Evolutionary conservation across 92 coral and sea anemone species (phyloP).

Genomic region (Actinostola sp.): DNA sequence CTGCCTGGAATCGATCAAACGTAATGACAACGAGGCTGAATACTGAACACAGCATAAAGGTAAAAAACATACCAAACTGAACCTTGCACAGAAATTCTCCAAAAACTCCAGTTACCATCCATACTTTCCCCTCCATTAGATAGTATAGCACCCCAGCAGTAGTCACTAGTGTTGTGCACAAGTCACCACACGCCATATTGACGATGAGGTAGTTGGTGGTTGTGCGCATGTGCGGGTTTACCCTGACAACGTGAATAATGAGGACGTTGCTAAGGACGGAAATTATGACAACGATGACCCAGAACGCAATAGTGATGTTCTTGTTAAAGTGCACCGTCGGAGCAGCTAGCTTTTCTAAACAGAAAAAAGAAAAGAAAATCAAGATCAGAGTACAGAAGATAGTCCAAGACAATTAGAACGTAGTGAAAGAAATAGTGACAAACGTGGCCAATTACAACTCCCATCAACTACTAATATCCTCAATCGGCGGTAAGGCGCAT

Average conservation of each 20-base stretch:
- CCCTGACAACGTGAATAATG: slow-evolving; percentile 47
- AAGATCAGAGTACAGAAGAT: background rate
- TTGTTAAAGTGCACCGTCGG: background rate
- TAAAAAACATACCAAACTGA: background rate
- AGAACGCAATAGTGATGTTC: background rate
- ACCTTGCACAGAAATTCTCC: slow-evolving; percentile 2
- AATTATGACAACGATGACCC: background rate
- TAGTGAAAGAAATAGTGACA: too few relatives aligned
- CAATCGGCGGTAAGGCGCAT: too few relatives aligned
- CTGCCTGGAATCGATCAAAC: slow-evolving; percentile 49
- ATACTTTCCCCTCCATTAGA: background rate
- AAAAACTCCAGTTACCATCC: background rate
- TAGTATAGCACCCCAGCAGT: background rate
- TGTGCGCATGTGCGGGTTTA: slow-evolving; percentile 32
- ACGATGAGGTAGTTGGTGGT: slow-evolving; percentile 46
- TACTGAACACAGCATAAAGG: slow-evolving; percentile 13
- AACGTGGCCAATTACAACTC: too few relatives aligned
- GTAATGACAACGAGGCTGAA: slow-evolving; percentile 41
- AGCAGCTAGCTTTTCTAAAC: background rate
- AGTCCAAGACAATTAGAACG: too few relatives aligned
- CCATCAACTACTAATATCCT: too few relatives aligned
- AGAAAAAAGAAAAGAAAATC: background rate
- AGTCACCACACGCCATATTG: slow-evolving; percentile 47
- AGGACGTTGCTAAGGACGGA: slow-evolving; percentile 29
- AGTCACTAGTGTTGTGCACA: background rate